These are phyloP conservation scores for Odontothrips loti DNA, from an alignment of 2,888 invertebrate genomes.

Conservation along the genomic window DNA sequence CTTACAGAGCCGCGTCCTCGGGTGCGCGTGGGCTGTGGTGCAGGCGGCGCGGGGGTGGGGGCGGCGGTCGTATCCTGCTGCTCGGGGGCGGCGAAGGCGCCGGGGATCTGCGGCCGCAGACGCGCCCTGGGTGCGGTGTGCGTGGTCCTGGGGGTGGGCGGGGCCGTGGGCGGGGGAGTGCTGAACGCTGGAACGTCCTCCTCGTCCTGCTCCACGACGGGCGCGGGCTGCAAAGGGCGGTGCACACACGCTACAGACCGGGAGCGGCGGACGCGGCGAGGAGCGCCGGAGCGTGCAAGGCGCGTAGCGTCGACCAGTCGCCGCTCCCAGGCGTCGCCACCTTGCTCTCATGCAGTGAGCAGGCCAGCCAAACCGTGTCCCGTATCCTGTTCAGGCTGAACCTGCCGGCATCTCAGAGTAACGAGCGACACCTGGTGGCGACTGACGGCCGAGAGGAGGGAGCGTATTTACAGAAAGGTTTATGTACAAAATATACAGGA, in stretches of 20 bases:
- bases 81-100: slow-evolving; percentile 31
- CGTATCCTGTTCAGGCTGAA: no score
- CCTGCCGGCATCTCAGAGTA: no score
- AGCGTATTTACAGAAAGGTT: not conserved
- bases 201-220: not conserved
- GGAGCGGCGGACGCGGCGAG: not conserved
- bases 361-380: no score
- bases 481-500: slow-evolving; percentile 15
- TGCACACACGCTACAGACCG: not conserved
- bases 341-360: no score
- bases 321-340: not conserved
- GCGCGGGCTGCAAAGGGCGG: not conserved
- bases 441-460: not conserved
- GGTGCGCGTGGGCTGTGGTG: not conserved
- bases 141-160: not conserved
- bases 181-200: not conserved
- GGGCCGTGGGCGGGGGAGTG: not conserved
- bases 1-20: not conserved
- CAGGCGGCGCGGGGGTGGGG: slow-evolving; percentile 17
- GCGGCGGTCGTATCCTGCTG: slow-evolving; percentile 20
- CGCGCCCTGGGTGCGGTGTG: slow-evolving; percentile 27
- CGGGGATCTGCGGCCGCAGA: slow-evolving; percentile 31
- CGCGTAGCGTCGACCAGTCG: not conserved
- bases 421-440: not conserved
- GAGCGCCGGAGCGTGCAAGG: not conserved